phyloP scores from a whole-genome alignment of 2,888 invertebrate genomes.

The Athalia circularis region DNA sequence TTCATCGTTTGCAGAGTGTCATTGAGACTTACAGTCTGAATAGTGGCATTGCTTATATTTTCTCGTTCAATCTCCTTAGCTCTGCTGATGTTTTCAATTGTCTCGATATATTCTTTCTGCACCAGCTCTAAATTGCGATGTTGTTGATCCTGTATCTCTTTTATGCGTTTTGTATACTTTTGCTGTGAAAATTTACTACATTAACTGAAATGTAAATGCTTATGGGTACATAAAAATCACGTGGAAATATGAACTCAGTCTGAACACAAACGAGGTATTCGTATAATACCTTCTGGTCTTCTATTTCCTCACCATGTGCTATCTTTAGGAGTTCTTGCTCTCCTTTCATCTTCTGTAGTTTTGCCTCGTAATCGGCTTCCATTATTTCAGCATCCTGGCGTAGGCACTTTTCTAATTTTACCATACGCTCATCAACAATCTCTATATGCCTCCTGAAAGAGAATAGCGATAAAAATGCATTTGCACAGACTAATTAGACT shows the following conservation, averaged over 20 bases:
- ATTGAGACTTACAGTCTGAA: constrained; percentile 61
- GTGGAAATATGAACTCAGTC: not conserved
- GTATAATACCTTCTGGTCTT: constrained; percentile 59
- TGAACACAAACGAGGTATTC: not conserved
- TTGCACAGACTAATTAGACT: not conserved
- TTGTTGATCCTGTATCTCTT: constrained; percentile 64
- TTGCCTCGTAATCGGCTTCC: constrained; percentile 63
- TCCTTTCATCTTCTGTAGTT: constrained; percentile 63
- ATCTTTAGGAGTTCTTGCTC: constrained; percentile 61
- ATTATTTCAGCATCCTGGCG: constrained; percentile 61
- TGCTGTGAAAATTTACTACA: constrained; percentile 53
- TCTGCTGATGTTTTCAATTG: constrained; percentile 65
- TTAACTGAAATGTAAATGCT: not conserved
- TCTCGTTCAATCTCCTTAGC: constrained; percentile 65
- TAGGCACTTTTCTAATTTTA: constrained; percentile 63
- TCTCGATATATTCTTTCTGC: constrained; percentile 65
- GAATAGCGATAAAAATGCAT: constrained; percentile 16
- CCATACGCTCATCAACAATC: constrained; percentile 61
- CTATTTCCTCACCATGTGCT: constrained; percentile 61
- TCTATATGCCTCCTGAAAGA: constrained; percentile 63
- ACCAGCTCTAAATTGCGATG: constrained; percentile 61
- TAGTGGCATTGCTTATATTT: constrained; percentile 61
- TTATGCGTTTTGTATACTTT: constrained; percentile 56
- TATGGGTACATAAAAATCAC: not conserved
- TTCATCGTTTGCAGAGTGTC: constrained; percentile 64